Evolutionary conservation across 2,888 invertebrate genomes (phyloP).

Genomic region (Eustalomyia histrio): DNA sequence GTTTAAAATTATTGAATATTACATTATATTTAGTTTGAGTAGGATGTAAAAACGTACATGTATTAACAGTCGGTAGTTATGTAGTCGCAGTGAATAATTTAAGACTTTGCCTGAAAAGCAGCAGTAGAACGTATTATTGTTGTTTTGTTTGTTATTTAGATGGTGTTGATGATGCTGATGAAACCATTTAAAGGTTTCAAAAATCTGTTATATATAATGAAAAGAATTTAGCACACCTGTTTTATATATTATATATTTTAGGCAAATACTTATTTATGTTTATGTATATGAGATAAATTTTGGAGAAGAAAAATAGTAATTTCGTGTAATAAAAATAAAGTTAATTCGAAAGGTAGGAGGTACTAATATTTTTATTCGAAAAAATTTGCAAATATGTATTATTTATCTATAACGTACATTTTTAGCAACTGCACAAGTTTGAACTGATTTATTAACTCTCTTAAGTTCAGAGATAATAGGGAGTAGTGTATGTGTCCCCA

Average conservation of each 20-base stretch:
- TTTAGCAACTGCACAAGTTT: no score
- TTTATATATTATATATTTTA: no score
- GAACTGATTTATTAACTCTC: no score
- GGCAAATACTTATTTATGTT: constrained; percentile 19
- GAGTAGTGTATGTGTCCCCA: no score
- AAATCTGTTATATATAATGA: constrained; percentile 22
- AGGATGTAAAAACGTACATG: not conserved
- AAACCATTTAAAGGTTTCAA: constrained; percentile 11
- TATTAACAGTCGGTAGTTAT: not conserved
- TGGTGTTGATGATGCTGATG: constrained; percentile 44
- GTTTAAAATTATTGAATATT: constrained; percentile 29
- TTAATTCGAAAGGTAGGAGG: no score
- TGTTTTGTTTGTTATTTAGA: constrained; percentile 6
- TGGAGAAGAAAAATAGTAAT: not conserved
- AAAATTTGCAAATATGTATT: no score
- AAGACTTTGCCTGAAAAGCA: not conserved
- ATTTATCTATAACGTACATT: no score
- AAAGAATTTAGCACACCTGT: constrained; percentile 51
- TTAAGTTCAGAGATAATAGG: no score
- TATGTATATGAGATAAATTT: constrained; percentile 17
- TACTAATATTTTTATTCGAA: no score
- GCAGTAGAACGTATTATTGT: constrained; percentile 34
- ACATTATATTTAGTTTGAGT: constrained; percentile 8
- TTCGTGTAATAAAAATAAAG: not conserved
- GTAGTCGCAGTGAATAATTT: not conserved